A percentile compares a stretch with the other conserved stretches of the same genome.
phyloP scores from a whole-genome alignment of 2,888 invertebrate species.

The Acronicta leporina region DNA sequence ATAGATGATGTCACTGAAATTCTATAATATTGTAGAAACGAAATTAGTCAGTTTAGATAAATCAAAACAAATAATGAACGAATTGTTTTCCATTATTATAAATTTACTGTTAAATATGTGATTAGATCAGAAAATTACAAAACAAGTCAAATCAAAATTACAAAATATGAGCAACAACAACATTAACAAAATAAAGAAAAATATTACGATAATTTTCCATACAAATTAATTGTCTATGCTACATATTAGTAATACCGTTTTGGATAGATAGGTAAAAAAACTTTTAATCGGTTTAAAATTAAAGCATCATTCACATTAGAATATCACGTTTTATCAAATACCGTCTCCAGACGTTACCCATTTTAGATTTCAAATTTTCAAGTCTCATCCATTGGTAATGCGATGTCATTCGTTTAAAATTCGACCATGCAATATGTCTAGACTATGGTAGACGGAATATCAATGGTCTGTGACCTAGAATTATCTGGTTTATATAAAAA shows the following conservation, averaged over 20 bases:
- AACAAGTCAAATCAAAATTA: too few species aligned
- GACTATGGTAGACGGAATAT: slow-evolving; percentile 83
- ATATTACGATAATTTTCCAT: neutral
- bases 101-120: too few species aligned
- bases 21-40: neutral
- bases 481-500: slow-evolving; percentile 71
- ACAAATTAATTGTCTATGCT: neutral
- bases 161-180: too few species aligned
- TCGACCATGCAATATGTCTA: slow-evolving; percentile 89
- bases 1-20: slow-evolving; percentile 1
- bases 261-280: slow-evolving; percentile 4
- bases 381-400: slow-evolving; percentile 86
- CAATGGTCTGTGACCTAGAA: slow-evolving; percentile 87
- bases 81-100: too few species aligned
- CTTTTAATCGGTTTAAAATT: slow-evolving; percentile 41
- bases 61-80: too few species aligned
- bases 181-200: too few species aligned
- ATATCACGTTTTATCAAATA: slow-evolving; percentile 64
- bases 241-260: neutral
- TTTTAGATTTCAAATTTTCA: slow-evolving; percentile 85
- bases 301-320: slow-evolving; percentile 28
- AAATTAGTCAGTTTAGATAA: neutral
- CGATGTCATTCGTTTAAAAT: slow-evolving; percentile 85
- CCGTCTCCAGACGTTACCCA: slow-evolving; percentile 78
- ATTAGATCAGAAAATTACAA: too few species aligned